These are phyloP conservation scores for Luperina testacea DNA, from an alignment of 2,888 invertebrate species.

Conservation along the genomic window DNA sequence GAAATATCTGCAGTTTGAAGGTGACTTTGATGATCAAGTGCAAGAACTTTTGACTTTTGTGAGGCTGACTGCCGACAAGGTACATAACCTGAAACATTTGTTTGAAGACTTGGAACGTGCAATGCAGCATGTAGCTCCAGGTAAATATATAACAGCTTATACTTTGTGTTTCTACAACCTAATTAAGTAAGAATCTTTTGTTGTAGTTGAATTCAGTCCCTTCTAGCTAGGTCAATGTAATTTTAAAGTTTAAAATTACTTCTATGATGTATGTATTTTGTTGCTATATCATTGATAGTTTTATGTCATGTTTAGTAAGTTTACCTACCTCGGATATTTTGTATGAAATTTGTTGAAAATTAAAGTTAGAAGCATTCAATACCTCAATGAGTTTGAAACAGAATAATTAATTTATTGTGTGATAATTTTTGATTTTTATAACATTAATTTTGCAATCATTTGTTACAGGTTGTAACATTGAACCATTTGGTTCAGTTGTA, in stretches of 20 bases:
- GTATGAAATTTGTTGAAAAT: neutral
- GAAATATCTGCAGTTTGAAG: constrained; percentile 66
- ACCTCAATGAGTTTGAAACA: neutral
- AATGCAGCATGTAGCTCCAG: constrained; percentile 78
- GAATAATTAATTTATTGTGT: neutral
- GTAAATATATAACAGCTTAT: constrained; percentile 60
- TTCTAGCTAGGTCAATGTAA: neutral
- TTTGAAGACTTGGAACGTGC: constrained; percentile 78
- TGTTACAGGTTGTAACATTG: constrained; percentile 78
- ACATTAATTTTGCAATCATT: constrained; percentile 15
- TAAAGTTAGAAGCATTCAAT: neutral
- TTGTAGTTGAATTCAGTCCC: neutral
- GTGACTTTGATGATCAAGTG: constrained; percentile 83
- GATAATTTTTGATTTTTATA: neutral
- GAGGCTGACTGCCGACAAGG: constrained; percentile 75
- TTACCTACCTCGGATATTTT: neutral
- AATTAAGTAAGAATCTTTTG: neutral
- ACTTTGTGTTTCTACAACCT: neutral
- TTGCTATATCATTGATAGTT: neutral
- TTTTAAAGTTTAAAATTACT: neutral
- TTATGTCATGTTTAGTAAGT: neutral
- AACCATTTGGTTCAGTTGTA: constrained; percentile 93
- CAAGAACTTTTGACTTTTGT: constrained; percentile 74
- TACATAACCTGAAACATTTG: constrained; percentile 74
- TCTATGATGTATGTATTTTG: neutral